Evolutionary conservation across 2,888 invertebrate genomes (phyloP).

Genomic region (Apodemia mormo): DNA sequence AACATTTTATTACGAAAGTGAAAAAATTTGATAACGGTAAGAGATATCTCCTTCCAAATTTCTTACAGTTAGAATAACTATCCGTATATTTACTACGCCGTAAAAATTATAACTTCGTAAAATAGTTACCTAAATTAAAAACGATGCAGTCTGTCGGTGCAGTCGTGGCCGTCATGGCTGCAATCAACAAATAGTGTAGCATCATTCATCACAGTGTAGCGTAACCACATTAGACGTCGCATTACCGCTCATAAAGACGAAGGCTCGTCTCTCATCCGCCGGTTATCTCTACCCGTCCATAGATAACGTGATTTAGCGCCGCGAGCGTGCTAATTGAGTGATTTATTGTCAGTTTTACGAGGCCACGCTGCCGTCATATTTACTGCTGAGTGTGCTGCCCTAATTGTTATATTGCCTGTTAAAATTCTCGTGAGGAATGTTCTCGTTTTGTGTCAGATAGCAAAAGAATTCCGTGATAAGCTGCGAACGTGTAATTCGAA

Average conservation of each 20-base stretch:
- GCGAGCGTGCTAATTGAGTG: constrained; percentile 39
- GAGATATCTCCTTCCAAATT: too few relatives aligned
- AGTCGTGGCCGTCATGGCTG: background rate
- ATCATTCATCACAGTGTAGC: constrained; percentile 25
- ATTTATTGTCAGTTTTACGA: constrained; percentile 34
- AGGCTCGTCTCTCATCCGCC: constrained; percentile 19
- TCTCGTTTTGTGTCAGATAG: background rate
- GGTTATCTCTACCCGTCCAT: constrained; percentile 26
- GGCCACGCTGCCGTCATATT: constrained; percentile 14
- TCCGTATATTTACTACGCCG: background rate
- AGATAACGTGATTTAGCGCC: constrained; percentile 36
- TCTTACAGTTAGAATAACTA: too few relatives aligned
- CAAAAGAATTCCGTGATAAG: background rate
- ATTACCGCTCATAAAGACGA: constrained; percentile 23
- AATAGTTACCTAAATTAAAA: too few relatives aligned
- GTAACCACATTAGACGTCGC: constrained; percentile 14
- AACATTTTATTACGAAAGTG: too few relatives aligned
- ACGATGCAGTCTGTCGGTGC: background rate
- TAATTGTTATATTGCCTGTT: background rate
- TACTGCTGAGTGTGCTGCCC: constrained; percentile 23
- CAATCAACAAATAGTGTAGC: constrained; percentile 4
- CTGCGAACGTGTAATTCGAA: background rate
- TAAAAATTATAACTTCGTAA: too few relatives aligned
- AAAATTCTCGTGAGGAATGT: background rate
- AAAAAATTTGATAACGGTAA: too few relatives aligned